phyloP scores from a whole-genome alignment of 1,140 invertebrate species.

The Calycopis cecrops region DNA sequence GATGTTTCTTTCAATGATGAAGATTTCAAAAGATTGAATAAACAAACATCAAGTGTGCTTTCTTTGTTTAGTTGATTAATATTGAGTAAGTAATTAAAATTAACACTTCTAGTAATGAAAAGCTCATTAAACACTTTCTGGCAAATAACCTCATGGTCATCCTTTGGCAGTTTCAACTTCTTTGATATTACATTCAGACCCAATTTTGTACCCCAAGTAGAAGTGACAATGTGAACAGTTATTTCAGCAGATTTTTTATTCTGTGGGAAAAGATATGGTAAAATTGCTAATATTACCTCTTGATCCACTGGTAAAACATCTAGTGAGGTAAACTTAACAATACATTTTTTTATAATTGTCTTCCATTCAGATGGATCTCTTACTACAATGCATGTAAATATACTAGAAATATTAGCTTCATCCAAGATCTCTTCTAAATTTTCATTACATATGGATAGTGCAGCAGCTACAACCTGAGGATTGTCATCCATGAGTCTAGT shows the following conservation, averaged over 20 bases:
- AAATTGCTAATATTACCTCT: slow-evolving; percentile 63
- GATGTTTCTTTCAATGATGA: slow-evolving; percentile 40
- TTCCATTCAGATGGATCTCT: slow-evolving; percentile 56
- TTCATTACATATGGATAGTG: slow-evolving; percentile 62
- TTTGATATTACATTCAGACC: slow-evolving; percentile 45
- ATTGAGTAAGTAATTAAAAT: slow-evolving; percentile 49
- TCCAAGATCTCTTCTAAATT: slow-evolving; percentile 61
- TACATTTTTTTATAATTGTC: slow-evolving; percentile 43
- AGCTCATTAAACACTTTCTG: slow-evolving; percentile 49
- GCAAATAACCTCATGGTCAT: slow-evolving; percentile 45
- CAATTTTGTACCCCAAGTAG: slow-evolving; percentile 67
- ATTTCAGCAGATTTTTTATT: slow-evolving; percentile 64
- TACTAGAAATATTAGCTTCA: slow-evolving; percentile 41
- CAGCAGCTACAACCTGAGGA: slow-evolving; percentile 70
- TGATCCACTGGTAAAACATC: slow-evolving; percentile 53
- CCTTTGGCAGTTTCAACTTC: slow-evolving; percentile 42
- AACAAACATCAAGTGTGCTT: slow-evolving; percentile 44
- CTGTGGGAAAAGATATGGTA: slow-evolving; percentile 78
- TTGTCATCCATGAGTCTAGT: slow-evolving; percentile 78
- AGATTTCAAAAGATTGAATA: slow-evolving; percentile 53
- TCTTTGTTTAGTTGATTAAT: slow-evolving; percentile 42
- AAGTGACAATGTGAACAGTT: slow-evolving; percentile 69
- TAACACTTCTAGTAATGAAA: slow-evolving; percentile 39
- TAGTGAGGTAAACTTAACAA: slow-evolving; percentile 63
- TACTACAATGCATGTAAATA: slow-evolving; percentile 44